Percentiles rank a stretch among this genome's conserved stretches.
These are phyloP conservation scores for Plectus sambesii DNA, from an alignment of 1,140 invertebrate species.

Conservation along the genomic window DNA sequence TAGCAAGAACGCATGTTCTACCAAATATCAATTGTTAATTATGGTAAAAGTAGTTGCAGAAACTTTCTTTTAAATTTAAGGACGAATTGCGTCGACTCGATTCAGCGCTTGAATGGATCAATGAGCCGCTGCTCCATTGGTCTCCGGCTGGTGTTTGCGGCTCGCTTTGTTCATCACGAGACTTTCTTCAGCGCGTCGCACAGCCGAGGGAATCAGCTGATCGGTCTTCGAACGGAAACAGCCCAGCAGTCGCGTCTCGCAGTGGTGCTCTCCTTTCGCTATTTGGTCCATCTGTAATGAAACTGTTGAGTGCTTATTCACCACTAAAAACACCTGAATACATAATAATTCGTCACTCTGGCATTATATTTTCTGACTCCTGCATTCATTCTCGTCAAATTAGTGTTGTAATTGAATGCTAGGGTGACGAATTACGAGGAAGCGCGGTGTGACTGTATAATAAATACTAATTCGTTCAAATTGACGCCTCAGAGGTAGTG, in stretches of 20 bases:
- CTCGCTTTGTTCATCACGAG: constrained; percentile 28
- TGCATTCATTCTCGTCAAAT: too few species aligned
- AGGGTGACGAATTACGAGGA: too few species aligned
- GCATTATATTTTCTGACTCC: too few species aligned
- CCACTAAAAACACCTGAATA: too few species aligned
- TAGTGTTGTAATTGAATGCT: too few species aligned
- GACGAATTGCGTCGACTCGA: too few species aligned
- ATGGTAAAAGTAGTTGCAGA: constrained; percentile 1
- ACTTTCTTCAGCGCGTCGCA: constrained; percentile 40
- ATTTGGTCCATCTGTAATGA: constrained; percentile 41
- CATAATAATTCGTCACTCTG: too few species aligned
- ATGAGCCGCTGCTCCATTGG: too few species aligned
- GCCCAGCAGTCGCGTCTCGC: constrained; percentile 37
- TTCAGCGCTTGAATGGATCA: too few species aligned
- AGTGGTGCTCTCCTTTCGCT: constrained; percentile 34
- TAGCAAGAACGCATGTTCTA: not conserved
- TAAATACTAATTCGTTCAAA: not conserved
- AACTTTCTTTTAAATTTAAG: constrained; percentile 12
- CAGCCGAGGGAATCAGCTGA: constrained; percentile 35
- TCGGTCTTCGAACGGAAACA: constrained; percentile 42
- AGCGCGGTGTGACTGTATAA: constrained; percentile 5
- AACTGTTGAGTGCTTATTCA: too few species aligned
- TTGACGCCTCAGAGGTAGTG: constrained; percentile 8
- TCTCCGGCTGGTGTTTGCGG: constrained; percentile 24
- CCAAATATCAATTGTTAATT: not conserved